Evolutionary conservation across 53 echinoderm and acorn worm species (phyloP).

Genomic region (Holothuria scabra): DNA sequence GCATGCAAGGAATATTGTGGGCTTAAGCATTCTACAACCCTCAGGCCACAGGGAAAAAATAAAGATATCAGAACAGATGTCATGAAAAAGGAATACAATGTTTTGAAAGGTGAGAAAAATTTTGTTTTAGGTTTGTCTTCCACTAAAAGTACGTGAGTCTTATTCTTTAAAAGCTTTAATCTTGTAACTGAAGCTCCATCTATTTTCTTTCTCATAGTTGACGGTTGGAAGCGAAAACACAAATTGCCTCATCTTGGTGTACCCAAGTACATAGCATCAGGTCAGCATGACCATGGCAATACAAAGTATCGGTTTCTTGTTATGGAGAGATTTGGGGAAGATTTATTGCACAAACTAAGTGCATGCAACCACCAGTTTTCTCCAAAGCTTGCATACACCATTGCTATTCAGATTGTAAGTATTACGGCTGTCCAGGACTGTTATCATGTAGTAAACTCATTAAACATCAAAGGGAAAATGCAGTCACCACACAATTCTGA

Average conservation of each 20-base stretch:
- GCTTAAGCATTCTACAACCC: too few relatives aligned
- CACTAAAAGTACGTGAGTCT: too few relatives aligned
- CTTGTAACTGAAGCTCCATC: constrained; percentile 1
- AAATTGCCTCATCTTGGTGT: constrained; percentile 87
- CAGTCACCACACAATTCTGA: too few relatives aligned
- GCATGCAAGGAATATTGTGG: too few relatives aligned
- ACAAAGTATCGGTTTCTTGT: constrained; percentile 84
- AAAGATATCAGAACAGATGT: too few relatives aligned
- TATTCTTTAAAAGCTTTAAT: not conserved
- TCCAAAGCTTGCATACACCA: constrained; percentile 70
- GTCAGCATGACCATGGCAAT: constrained; percentile 63
- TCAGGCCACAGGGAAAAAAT: too few relatives aligned
- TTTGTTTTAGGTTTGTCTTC: too few relatives aligned
- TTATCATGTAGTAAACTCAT: too few relatives aligned
- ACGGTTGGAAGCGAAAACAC: constrained; percentile 68
- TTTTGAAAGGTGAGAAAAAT: too few relatives aligned
- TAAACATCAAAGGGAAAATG: too few relatives aligned
- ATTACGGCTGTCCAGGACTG: too few relatives aligned
- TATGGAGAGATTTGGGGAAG: constrained; percentile 87
- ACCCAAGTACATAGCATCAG: constrained; percentile 76
- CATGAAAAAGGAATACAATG: too few relatives aligned
- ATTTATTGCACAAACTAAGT: constrained; percentile 82
- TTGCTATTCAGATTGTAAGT: constrained; percentile 92
- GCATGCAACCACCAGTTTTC: constrained; percentile 66
- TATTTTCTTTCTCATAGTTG: constrained; percentile 54